These are phyloP conservation scores for Puffinus mauretanicus DNA, from an alignment of 2,113 vertebrate genomes.

Conservation along the genomic window DNA sequence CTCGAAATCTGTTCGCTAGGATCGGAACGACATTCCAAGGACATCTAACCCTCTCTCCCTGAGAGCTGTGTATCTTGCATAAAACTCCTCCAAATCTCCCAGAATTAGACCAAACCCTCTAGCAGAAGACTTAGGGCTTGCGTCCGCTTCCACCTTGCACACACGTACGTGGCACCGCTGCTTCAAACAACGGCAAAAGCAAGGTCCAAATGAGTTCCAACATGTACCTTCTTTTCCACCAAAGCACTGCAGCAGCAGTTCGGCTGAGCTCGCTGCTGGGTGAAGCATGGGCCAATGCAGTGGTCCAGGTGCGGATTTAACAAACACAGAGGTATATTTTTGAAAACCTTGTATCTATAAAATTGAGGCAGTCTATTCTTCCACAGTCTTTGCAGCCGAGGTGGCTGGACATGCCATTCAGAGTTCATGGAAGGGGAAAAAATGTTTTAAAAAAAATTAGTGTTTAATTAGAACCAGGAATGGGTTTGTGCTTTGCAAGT, in stretches of 20 bases:
- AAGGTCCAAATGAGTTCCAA: too few species aligned
- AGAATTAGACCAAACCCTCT: neutral
- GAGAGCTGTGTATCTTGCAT: too few species aligned
- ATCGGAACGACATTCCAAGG: neutral
- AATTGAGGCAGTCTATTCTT: neutral
- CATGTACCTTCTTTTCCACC: neutral
- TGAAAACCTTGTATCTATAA: neutral
- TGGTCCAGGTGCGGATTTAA: neutral
- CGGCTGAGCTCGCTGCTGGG: neutral
- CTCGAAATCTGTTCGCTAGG: neutral
- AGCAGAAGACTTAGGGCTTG: neutral
- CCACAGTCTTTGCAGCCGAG: neutral
- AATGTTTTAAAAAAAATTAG: neutral
- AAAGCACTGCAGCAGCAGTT: too few species aligned
- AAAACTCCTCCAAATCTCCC: neutral
- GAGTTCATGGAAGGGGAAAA: neutral
- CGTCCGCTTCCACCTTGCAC: neutral
- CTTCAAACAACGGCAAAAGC: neutral
- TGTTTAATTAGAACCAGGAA: neutral
- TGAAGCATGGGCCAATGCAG: neutral
- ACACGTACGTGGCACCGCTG: rapidly evolving
- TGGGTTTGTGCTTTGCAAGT: neutral
- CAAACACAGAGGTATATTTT: neutral
- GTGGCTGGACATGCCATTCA: neutral
- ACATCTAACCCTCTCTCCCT: neutral